phyloP scores from a whole-genome alignment of 2,797 vertebrate genomes.

The Arremon brunneinucha region DNA sequence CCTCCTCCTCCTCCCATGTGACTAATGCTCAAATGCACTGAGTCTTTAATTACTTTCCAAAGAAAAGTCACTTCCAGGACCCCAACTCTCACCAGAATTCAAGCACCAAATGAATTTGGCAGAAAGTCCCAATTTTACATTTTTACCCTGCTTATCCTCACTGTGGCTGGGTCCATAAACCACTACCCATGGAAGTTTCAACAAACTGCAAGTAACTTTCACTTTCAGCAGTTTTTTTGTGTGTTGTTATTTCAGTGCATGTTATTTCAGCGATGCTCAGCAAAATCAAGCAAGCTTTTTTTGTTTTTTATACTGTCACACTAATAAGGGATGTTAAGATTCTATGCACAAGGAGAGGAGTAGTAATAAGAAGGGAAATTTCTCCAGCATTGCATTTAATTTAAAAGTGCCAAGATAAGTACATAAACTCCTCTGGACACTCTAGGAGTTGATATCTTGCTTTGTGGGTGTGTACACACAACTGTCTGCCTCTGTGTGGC shows the following conservation, averaged over 20 bases:
- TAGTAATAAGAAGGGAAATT: slow-evolving; percentile 41
- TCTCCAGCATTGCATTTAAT: slow-evolving; percentile 34
- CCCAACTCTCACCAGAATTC: not conserved
- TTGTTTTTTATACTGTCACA: not conserved
- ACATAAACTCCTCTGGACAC: not conserved
- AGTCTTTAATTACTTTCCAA: not conserved
- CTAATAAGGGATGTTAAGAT: slow-evolving; percentile 43
- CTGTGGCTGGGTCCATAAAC: not conserved
- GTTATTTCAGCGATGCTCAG: not conserved
- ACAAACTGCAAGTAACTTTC: not conserved
- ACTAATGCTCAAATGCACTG: not conserved
- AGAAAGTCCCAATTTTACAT: fast-evolving
- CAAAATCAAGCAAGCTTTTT: not conserved
- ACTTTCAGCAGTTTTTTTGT: not conserved
- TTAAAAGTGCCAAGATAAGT: slow-evolving; percentile 38
- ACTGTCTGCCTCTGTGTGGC: not conserved
- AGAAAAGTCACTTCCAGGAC: not conserved
- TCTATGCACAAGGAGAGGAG: not conserved
- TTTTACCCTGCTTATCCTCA: not conserved
- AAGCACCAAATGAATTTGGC: not conserved
- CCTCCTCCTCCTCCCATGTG: not conserved
- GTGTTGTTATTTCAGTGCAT: not conserved
- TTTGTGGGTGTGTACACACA: not conserved
- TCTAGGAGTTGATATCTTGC: not conserved
- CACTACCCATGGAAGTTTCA: not conserved